Conservation (phyloP, 2,113 vertebrate species). For the Lepus americanus region DNA sequence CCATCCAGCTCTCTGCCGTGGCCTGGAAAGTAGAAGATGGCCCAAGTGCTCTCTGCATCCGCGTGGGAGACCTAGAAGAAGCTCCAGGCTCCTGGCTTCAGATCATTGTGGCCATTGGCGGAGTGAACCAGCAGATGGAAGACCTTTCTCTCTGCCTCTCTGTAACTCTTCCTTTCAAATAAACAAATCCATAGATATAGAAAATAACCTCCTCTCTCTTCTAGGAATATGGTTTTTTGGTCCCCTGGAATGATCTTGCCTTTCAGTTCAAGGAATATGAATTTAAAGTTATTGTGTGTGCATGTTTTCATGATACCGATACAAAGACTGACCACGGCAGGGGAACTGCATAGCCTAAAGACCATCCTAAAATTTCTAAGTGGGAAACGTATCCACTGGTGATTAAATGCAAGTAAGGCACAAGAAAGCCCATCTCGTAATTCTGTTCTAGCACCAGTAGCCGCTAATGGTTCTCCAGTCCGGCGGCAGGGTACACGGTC, state of each 20-base stretch:
- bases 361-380: conserved; percentile 33
- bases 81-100: too few relatives aligned
- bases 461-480: conserved; percentile 48
- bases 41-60: too few relatives aligned
- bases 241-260: not conserved
- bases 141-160: too few relatives aligned
- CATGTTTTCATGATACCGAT: not conserved
- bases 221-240: not conserved
- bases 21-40: too few relatives aligned
- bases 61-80: too few relatives aligned
- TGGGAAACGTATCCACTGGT: not conserved
- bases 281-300: not conserved
- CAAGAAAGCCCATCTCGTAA: not conserved
- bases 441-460: conserved; percentile 13
- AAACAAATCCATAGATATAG: too few relatives aligned
- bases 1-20: too few relatives aligned
- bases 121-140: too few relatives aligned
- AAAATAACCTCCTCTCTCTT: conserved; percentile 60
- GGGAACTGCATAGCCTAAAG: conserved; percentile 26
- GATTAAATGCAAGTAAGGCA: conserved; percentile 15
- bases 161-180: too few relatives aligned
- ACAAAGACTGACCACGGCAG: not conserved
- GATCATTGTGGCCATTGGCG: too few relatives aligned
- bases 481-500: conserved; percentile 25
- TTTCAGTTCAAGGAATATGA: conserved; percentile 50